These are phyloP conservation scores for Menidia beryllina DNA, from an alignment of 2,113 vertebrate genomes.

Conservation along the genomic window DNA sequence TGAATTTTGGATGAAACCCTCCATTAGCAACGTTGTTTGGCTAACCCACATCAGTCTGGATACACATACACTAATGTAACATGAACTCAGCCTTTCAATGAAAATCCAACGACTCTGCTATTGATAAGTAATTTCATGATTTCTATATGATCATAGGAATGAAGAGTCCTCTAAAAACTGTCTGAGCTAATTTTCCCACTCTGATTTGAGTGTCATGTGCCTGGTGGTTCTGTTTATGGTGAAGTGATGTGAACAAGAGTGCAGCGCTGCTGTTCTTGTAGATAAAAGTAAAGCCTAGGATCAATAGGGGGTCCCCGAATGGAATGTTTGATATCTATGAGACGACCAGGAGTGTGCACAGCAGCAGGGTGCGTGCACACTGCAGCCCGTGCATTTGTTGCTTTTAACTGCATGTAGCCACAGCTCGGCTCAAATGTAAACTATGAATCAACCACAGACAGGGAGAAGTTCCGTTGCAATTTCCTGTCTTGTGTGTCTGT, in stretches of 20 bases:
- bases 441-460: conserved; percentile 56
- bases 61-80: conserved; percentile 30
- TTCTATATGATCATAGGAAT: conserved; percentile 18
- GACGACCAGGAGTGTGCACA: conserved; percentile 41
- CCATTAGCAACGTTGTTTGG: conserved; percentile 26
- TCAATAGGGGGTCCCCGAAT: conserved; percentile 63
- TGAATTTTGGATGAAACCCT: conserved; percentile 25
- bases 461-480: conserved; percentile 34
- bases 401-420: conserved; percentile 60
- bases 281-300: conserved; percentile 63
- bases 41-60: conserved; percentile 49
- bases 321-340: conserved; percentile 48
- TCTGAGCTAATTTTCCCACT: conserved; percentile 31
- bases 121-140: no score
- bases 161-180: conserved; percentile 39
- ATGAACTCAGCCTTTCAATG: conserved; percentile 38
- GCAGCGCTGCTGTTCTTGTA: conserved; percentile 46
- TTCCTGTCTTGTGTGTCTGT: conserved; percentile 32
- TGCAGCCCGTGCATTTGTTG: conserved; percentile 33
- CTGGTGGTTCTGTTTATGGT: conserved; percentile 32
- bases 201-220: conserved; percentile 25
- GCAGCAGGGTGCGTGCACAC: conserved; percentile 36
- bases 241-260: conserved; percentile 12
- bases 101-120: neutral
- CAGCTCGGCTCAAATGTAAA: conserved; percentile 51